Conservation (phyloP, 2,888 invertebrate species). For the Meiosimyza platycephala region DNA sequence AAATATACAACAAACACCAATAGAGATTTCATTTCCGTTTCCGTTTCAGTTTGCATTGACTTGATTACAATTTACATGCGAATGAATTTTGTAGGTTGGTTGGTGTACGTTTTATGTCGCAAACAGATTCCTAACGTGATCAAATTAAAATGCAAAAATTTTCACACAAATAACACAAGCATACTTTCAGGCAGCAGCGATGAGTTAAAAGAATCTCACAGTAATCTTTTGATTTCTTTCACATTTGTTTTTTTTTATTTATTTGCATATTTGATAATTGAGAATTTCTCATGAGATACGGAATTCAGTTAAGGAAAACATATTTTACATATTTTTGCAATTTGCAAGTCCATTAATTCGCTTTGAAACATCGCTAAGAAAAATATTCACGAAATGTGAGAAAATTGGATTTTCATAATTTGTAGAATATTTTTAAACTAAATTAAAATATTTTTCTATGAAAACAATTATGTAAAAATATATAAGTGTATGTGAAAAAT, state of each 20-base stretch:
- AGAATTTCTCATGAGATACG: constrained; percentile 15
- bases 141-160: constrained; percentile 52
- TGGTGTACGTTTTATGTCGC: not conserved
- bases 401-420: too few relatives aligned
- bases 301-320: not conserved
- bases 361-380: too few relatives aligned
- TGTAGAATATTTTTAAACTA: too few relatives aligned
- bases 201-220: not conserved
- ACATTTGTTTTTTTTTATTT: not conserved
- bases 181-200: constrained; percentile 35
- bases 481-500: too few relatives aligned
- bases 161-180: constrained; percentile 38
- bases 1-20: constrained; percentile 2
- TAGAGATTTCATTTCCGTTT: constrained; percentile 14
- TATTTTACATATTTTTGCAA: not conserved
- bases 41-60: constrained; percentile 31
- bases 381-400: too few relatives aligned
- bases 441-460: too few relatives aligned
- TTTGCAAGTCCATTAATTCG: constrained; percentile 21
- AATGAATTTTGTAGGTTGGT: constrained; percentile 31
- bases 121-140: constrained; percentile 53
- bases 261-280: constrained; percentile 30
- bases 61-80: constrained; percentile 39
- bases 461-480: too few relatives aligned
- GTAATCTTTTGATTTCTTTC: constrained; percentile 14